These are phyloP conservation scores for Campoplex capitator DNA, from an alignment of 2,888 invertebrate species.

Conservation along the genomic window DNA sequence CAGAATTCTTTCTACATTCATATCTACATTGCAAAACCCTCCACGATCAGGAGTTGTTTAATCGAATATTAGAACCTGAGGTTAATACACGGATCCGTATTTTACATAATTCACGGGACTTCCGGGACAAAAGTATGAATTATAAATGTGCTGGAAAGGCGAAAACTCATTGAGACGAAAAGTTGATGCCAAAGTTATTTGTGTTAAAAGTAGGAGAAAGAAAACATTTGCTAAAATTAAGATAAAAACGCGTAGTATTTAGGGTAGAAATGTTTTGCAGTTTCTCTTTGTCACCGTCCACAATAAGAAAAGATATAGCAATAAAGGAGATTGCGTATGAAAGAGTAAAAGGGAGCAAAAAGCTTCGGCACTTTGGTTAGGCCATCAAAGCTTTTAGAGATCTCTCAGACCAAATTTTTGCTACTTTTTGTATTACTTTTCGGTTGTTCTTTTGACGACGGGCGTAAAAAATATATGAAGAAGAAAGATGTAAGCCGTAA, in stretches of 20 bases:
- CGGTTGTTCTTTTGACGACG: not conserved
- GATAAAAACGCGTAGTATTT: not conserved
- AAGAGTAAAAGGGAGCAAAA: constrained; percentile 1
- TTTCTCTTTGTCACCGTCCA: not conserved
- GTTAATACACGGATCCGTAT: too few relatives aligned
- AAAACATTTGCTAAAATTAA: not conserved
- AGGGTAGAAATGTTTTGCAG: not conserved
- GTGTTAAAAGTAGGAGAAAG: not conserved
- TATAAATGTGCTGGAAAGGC: too few relatives aligned
- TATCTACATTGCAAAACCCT: too few relatives aligned
- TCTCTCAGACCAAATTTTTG: not conserved
- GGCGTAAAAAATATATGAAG: not conserved
- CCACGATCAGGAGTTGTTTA: too few relatives aligned
- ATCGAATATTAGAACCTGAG: too few relatives aligned
- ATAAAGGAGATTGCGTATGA: not conserved
- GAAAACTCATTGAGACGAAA: too few relatives aligned
- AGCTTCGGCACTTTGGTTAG: constrained; percentile 1
- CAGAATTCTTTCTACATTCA: too few relatives aligned
- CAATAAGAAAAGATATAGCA: not conserved
- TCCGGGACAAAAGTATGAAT: too few relatives aligned
- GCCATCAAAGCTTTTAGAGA: constrained; percentile 32
- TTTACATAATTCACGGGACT: too few relatives aligned
- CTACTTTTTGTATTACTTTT: not conserved
- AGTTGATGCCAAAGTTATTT: too few relatives aligned
- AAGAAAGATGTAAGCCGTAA: constrained; percentile 30